Conservation (phyloP, 2,113 vertebrate species). For the Dunckerocampus dactyliophorus region DNA sequence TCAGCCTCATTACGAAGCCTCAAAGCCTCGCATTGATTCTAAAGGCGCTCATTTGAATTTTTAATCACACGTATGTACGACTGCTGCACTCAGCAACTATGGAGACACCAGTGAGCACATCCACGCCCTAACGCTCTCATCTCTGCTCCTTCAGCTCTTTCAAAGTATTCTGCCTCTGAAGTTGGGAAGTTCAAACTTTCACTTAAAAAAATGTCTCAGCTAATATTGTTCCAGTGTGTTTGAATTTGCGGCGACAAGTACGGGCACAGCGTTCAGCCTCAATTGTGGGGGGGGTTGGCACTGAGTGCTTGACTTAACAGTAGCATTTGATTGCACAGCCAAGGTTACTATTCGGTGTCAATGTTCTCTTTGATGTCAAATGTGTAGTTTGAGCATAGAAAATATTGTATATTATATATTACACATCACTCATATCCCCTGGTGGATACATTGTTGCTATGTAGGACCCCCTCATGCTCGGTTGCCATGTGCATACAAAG, state of each 20-base stretch:
- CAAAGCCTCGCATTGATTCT: slow-evolving; percentile 88
- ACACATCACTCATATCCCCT: slow-evolving; percentile 32
- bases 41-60: slow-evolving; percentile 94
- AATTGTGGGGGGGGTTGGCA: slow-evolving; percentile 24
- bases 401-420: slow-evolving; percentile 58
- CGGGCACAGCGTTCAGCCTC: slow-evolving; percentile 18
- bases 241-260: slow-evolving; percentile 38
- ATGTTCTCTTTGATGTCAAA: slow-evolving; percentile 57
- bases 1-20: slow-evolving; percentile 89
- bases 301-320: slow-evolving; percentile 37
- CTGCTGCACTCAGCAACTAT: slow-evolving; percentile 78
- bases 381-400: slow-evolving; percentile 54
- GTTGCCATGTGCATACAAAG: slow-evolving; percentile 66
- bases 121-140: slow-evolving; percentile 53
- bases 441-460: slow-evolving; percentile 52
- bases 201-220: slow-evolving; percentile 43
- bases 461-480: slow-evolving; percentile 53
- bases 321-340: slow-evolving; percentile 33
- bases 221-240: slow-evolving; percentile 39
- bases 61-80: slow-evolving; percentile 86
- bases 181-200: slow-evolving; percentile 58
- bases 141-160: slow-evolving; percentile 59
- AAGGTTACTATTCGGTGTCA: slow-evolving; percentile 31
- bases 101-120: slow-evolving; percentile 21
- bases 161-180: slow-evolving; percentile 70